Conservation (phyloP, 2,888 invertebrate genomes). For the Aspidapion aeneum region DNA sequence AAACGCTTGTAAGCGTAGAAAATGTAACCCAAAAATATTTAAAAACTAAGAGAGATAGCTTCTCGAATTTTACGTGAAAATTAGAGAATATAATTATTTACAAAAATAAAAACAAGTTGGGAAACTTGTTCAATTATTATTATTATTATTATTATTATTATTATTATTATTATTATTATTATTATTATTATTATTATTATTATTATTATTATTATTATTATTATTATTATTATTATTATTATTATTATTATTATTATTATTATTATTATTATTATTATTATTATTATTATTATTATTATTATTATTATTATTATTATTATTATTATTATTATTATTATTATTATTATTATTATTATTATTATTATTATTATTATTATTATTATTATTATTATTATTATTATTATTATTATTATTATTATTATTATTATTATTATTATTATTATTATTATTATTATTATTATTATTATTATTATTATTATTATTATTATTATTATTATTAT, state of each 20-base stretch:
- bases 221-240: not conserved
- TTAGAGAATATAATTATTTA: no score
- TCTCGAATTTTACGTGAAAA: no score
- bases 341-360: not conserved
- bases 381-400: constrained; percentile 9
- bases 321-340: not conserved
- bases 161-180: no score
- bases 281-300: not conserved
- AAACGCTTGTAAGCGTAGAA: no score
- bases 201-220: not conserved
- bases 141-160: no score
- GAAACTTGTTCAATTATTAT: no score
- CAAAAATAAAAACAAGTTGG: no score
- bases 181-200: not conserved
- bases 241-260: not conserved
- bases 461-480: constrained; percentile 9
- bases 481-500: constrained; percentile 9
- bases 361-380: constrained; percentile 6
- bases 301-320: not conserved
- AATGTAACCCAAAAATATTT: no score
- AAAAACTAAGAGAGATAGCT: no score
- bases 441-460: constrained; percentile 9
- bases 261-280: not conserved
- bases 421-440: constrained; percentile 9
- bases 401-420: constrained; percentile 9